These are phyloP conservation scores for Ceuthmochares aereus DNA, from an alignment of 2,113 vertebrate species.

Conservation along the genomic window DNA sequence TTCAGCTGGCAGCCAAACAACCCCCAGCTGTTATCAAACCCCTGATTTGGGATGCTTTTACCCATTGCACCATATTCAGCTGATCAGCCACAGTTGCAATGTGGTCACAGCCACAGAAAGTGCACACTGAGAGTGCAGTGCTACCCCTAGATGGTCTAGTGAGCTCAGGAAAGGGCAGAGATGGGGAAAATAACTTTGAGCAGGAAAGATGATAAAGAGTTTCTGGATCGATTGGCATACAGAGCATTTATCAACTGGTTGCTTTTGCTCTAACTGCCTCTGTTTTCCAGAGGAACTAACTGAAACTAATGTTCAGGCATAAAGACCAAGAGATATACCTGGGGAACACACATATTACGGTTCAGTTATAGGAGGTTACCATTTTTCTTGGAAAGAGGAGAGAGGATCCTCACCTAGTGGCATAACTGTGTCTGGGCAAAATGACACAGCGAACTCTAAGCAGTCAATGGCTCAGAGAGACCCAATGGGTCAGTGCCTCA, in stretches of 20 bases:
- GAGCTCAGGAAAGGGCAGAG: not conserved
- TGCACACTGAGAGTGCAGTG: not conserved
- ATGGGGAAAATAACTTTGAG: not conserved
- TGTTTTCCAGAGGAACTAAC: not conserved
- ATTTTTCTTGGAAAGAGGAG: not conserved
- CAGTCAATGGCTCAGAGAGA: not conserved
- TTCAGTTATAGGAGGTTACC: not conserved
- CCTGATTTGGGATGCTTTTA: not conserved
- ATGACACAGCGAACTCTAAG: not conserved
- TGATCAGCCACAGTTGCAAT: not conserved
- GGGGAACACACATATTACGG: fast-evolving
- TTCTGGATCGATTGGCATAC: not conserved
- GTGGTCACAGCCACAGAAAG: not conserved
- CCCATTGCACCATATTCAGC: fast-evolving
- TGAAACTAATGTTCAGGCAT: not conserved
- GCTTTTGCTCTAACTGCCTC: not conserved
- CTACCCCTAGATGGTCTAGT: not conserved
- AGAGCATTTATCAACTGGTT: not conserved
- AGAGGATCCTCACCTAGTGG: not conserved
- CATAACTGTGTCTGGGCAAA: not conserved
- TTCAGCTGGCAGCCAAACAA: not conserved
- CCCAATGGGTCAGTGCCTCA: not conserved
- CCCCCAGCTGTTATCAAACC: not conserved
- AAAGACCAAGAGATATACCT: not conserved
- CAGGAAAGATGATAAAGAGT: not conserved